phyloP scores from a whole-genome alignment of 2,888 invertebrate species.

The Meteorus colon region DNA sequence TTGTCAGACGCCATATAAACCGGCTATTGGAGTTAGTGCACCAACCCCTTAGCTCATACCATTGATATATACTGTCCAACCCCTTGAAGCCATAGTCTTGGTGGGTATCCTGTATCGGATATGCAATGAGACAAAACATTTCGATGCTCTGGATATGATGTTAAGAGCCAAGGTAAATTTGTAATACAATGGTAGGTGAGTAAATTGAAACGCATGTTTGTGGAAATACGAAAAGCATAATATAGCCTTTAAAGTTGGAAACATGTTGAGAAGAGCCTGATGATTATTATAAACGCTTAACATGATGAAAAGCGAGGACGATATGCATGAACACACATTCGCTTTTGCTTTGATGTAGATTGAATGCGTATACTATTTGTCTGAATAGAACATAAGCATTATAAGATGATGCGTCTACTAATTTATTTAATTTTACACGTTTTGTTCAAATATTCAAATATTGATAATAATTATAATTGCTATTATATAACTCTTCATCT shows the following conservation, averaged over 20 bases:
- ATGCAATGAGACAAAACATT: not conserved
- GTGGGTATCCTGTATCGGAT: not conserved
- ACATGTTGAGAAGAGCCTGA: not conserved
- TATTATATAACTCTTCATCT: no score
- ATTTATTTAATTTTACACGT: not conserved
- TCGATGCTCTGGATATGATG: not conserved
- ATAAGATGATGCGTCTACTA: not conserved
- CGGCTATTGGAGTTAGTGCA: not conserved
- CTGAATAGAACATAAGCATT: not conserved
- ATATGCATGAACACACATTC: not conserved
- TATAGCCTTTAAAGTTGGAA: not conserved
- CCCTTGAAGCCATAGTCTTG: conserved; percentile 4
- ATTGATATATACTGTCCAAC: not conserved
- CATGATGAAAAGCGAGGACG: not conserved
- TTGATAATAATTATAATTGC: no score
- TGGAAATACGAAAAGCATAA: not conserved
- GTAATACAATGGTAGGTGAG: not conserved
- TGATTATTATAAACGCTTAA: not conserved
- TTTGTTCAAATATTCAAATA: no score
- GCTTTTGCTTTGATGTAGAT: not conserved
- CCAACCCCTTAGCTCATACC: not conserved
- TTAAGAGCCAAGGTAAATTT: not conserved
- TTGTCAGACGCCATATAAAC: conserved; percentile 4
- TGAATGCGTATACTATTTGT: not conserved
- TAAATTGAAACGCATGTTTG: not conserved